Conservation (phyloP, 2,113 vertebrate genomes). For the Turnix velox region DNA sequence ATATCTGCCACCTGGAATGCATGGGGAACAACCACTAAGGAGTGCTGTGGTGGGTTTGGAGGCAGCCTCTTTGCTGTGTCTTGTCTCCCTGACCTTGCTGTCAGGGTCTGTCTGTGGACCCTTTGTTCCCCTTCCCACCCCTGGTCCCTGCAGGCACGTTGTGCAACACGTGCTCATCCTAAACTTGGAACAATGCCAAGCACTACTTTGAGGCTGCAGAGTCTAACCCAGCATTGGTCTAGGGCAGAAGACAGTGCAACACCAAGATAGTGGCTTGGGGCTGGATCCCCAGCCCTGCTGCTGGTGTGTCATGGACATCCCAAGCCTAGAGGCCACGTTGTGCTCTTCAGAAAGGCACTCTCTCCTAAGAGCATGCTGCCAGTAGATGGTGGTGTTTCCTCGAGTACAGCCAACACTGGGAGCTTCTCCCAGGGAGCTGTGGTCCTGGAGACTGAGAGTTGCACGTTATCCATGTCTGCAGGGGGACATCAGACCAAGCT, state of each 20-base stretch:
- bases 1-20: not conserved
- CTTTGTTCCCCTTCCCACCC: not conserved
- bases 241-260: not conserved
- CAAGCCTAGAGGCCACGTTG: rapidly evolving
- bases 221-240: not conserved
- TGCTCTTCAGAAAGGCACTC: not conserved
- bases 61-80: not conserved
- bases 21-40: no score
- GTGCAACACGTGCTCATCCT: not conserved
- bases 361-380: rapidly evolving
- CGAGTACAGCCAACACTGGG: not conserved
- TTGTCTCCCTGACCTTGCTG: not conserved
- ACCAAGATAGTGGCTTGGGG: not conserved
- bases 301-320: not conserved
- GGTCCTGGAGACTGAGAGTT: not conserved
- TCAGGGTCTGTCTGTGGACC: not conserved
- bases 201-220: not conserved
- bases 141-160: rapidly evolving
- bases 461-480: rapidly evolving
- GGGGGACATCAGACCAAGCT: not conserved
- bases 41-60: not conserved
- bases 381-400: not conserved
- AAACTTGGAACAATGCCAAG: not conserved
- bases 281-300: not conserved
- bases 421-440: not conserved